phyloP scores from a whole-genome alignment of 1,140 invertebrate species.

The Drosophila ironensis region DNA sequence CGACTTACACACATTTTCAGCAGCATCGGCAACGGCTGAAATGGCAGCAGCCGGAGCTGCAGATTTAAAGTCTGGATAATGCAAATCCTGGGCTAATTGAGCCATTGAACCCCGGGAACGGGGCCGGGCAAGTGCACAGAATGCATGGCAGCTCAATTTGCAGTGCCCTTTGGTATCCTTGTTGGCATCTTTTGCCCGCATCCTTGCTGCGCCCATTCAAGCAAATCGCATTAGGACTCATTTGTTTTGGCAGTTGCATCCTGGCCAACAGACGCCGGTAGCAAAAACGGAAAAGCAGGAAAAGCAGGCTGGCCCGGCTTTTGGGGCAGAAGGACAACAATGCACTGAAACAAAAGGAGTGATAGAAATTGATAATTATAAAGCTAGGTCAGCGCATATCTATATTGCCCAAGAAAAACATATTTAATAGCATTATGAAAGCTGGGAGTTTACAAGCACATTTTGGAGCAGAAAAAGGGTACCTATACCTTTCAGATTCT shows the following conservation, averaged over 20 bases:
- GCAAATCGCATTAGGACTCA: conserved; percentile 78
- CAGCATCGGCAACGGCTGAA: too few species aligned
- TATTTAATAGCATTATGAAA: too few species aligned
- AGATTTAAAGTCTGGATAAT: conserved; percentile 10
- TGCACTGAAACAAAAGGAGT: background rate
- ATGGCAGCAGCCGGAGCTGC: conserved; percentile 4
- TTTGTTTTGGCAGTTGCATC: conserved; percentile 79
- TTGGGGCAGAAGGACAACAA: too few species aligned
- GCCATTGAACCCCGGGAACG: conserved; percentile 13
- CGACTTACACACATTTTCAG: conserved; percentile 41
- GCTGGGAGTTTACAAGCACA: too few species aligned
- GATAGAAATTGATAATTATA: too few species aligned
- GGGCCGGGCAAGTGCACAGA: background rate
- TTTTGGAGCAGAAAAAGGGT: too few species aligned
- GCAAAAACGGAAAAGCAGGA: too few species aligned
- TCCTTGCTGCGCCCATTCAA: conserved; percentile 44
- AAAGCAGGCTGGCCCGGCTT: background rate
- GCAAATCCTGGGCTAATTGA: conserved; percentile 17
- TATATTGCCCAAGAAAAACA: too few species aligned
- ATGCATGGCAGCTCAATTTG: background rate
- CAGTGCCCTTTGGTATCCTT: background rate
- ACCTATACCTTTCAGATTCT: too few species aligned
- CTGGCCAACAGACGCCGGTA: background rate
- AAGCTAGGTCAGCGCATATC: too few species aligned
- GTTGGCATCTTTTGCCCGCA: background rate